phyloP scores from a whole-genome alignment of 2,797 vertebrate species.

The Euphonia xanthogaster region DNA sequence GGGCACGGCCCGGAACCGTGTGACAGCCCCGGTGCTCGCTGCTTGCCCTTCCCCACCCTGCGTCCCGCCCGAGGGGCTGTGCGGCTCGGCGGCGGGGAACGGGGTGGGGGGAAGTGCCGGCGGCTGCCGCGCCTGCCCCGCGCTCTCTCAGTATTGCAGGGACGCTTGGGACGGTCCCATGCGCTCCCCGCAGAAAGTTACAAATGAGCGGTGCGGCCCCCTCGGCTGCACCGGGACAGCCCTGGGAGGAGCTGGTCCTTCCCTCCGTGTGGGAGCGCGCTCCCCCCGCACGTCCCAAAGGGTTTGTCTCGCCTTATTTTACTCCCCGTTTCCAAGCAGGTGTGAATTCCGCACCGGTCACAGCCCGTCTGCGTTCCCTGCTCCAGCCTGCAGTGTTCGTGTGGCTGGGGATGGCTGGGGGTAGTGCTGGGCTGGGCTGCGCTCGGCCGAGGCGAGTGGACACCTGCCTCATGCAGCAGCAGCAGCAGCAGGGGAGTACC shows the following conservation, averaged over 20 bases:
- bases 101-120: rapidly evolving
- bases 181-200: not conserved
- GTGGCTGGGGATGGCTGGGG: rapidly evolving
- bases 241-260: not conserved
- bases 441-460: not conserved
- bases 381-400: rapidly evolving
- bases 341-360: rapidly evolving
- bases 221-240: not conserved
- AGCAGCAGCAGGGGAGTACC: not conserved
- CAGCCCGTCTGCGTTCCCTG: not conserved
- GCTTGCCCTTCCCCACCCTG: not conserved
- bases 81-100: not conserved
- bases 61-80: not conserved
- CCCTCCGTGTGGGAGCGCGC: not conserved
- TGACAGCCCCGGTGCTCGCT: rapidly evolving
- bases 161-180: not conserved
- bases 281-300: not conserved
- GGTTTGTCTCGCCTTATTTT: not conserved
- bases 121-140: too few relatives aligned
- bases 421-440: rapidly evolving
- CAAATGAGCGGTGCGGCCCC: not conserved
- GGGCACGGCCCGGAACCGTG: not conserved
- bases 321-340: too few relatives aligned
- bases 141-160: not conserved
- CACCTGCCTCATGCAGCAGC: not conserved